Base-by-base conservation (phyloP, 2,113 vertebrate genomes). In the Sporophila hypoxantha region DNA sequence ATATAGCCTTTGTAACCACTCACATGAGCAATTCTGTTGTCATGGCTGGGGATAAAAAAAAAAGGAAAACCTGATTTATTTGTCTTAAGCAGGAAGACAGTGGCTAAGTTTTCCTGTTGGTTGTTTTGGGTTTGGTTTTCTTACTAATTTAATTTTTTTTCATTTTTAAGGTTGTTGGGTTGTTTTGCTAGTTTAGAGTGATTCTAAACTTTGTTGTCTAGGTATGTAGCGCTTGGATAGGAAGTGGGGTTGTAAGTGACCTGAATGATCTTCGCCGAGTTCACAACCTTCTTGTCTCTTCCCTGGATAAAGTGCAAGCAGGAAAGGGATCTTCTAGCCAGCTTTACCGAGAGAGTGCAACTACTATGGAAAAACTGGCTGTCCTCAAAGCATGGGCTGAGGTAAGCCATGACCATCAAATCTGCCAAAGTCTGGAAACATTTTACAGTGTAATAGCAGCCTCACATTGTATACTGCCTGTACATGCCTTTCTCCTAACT, bases 141-240 rank as follows among this genome's bases (percentile, higher is more conserved):
- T 66, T 75, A 52, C 3, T 29, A 41, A 3, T n/a, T n/a, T 10
- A 10, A 3, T 12, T 39, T 39, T 39, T 52, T 46, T 30, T 12
- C 2, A 6, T 53, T 42, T 76, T 14, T 50, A 17, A 62, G 6
- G 1, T 62, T 26, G 6, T 47, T 56, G 10, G 3, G 1, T 26
- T 71, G 65, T 74, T 78, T 74, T 75, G 7, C 22, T 84, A 16
- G n/a, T 60, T 61, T 82, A 62, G 47, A 82, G 59, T 82, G 5
- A 79, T 44, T 90, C 7, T 74, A 30, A 70, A 60, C 68, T 92
- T 85, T 82, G 57, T 95, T 93, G 73, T 59, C 70, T 78, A 99
- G 99, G 99, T 99, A 41, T 99, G 99, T 76, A 99, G 99, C 41
- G 95, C 99, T 2, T 99, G 99, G 99, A 99, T 99, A 44, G 98